Evolutionary conservation across 2,113 vertebrate genomes (phyloP), one percentile per base, ranked within the genome.

Genomic region (Anthoscopus minutus): DNA sequence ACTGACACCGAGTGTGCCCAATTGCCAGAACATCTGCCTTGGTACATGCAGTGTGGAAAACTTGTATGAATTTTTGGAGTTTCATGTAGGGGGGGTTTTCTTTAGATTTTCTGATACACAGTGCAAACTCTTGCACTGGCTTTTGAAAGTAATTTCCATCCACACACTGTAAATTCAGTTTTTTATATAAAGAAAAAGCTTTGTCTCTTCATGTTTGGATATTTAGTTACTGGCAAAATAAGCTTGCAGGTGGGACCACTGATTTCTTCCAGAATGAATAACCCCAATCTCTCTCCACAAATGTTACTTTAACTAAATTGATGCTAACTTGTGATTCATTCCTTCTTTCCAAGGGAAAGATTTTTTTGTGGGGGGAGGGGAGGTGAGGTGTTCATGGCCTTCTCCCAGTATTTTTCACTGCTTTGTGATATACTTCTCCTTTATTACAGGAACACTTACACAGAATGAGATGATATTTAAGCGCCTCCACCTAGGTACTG

Each of bases 391-490:
- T 40, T 38, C 78, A 24, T 62, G 30, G 13, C 50, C 27, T 50
- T 77, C n/a, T 93, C 17, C 1, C 1, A 4, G 35, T 82, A 9
- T 35, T 70, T 86, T 89, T 93, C 62, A 17, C 62, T 86, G 24
- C 51, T 83, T 67, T 88, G n/a, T 97, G 56, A 83, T 58, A 23
- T 8, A 1, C 25, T 77, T 2, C 14, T 93, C 27, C n/a, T 93
- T 73, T 95, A 5, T 94, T 96, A 22, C 96, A 99, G 99, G 99
- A 37, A 99, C 99, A 31, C 98, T 99, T 89, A 99, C 99, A 21
- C 99, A 99, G 93, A 99, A 99, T 33, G 99, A 99, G 95, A 99
- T 99, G 99, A 96, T 99, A 42, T 99, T 99, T 94, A 99, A 99
- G 97, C 98, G 99, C 35, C 99, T 99, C 53, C 99, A 99, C 84